Evolutionary conservation across 1,140 invertebrate genomes (phyloP).

Genomic region (Grapholita molesta): DNA sequence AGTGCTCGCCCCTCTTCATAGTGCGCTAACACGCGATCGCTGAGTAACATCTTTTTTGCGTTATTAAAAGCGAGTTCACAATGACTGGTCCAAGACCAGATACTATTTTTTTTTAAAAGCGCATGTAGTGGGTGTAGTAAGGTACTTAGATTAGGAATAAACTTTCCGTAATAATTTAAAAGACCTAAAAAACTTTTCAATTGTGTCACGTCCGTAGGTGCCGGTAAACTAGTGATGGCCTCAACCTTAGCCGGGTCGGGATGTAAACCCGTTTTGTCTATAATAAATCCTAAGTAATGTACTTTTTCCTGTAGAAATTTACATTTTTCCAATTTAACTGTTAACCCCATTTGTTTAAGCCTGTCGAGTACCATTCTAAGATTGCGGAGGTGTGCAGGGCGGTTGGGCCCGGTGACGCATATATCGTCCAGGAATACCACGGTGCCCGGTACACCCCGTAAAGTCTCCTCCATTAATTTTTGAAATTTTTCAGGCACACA

Average conservation of each 20-base stretch:
- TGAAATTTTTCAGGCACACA: conserved; percentile 28
- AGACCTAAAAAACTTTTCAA: conserved; percentile 33
- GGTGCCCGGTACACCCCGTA: conserved; percentile 19
- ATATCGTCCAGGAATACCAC: conserved; percentile 31
- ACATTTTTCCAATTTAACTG: conserved; percentile 1
- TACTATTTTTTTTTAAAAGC: conserved; percentile 13
- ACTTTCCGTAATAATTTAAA: conserved; percentile 37
- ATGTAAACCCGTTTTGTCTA: background rate
- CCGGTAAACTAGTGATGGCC: conserved; percentile 1
- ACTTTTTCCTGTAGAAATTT: background rate
- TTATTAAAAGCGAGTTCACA: conserved; percentile 4
- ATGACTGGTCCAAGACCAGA: conserved; percentile 3
- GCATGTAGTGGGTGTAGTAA: conserved; percentile 20
- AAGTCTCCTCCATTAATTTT: conserved; percentile 9
- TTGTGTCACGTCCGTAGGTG: conserved; percentile 18
- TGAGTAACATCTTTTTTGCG: background rate
- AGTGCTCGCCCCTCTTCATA: conserved; percentile 55
- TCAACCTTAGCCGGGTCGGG: conserved; percentile 2
- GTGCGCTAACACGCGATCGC: conserved; percentile 26
- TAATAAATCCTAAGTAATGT: background rate
- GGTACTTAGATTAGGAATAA: conserved; percentile 21
- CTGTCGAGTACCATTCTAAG: background rate
- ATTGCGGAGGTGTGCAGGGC: background rate
- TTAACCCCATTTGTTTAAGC: background rate
- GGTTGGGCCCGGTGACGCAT: conserved; percentile 20